phyloP scores from a whole-genome alignment of 1,140 invertebrate species.

The Tetramorium simillimum region DNA sequence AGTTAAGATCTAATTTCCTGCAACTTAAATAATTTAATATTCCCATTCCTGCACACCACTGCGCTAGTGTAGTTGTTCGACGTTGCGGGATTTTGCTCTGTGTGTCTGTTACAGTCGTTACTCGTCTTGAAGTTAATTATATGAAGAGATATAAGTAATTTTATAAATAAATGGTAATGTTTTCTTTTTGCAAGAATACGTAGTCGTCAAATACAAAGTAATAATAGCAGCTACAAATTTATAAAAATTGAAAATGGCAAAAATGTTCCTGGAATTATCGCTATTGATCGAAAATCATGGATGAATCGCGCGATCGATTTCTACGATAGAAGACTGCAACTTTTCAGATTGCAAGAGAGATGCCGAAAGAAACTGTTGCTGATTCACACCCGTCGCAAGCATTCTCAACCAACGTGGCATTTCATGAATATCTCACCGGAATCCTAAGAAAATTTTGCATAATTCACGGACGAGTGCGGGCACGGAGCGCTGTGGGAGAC shows the following conservation, averaged over 20 bases:
- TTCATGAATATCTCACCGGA: constrained; percentile 41
- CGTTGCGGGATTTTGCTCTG: constrained; percentile 16
- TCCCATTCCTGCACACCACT: constrained; percentile 40
- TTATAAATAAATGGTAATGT: neutral
- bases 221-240: neutral
- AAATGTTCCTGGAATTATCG: neutral
- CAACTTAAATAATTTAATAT: constrained; percentile 77
- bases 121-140: constrained; percentile 15
- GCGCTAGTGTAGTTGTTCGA: neutral
- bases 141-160: neutral
- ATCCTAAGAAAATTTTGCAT: constrained; percentile 70
- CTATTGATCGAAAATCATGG: neutral
- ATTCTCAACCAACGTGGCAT: constrained; percentile 18
- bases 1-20: constrained; percentile 72
- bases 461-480: constrained; percentile 64
- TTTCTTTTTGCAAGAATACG: neutral
- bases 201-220: no score
- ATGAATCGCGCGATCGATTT: neutral
- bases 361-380: constrained; percentile 16
- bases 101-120: neutral
- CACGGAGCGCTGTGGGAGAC: constrained; percentile 53
- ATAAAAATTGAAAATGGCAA: neutral
- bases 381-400: neutral
- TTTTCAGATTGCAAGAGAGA: neutral
- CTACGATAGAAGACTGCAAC: neutral